Percentiles rank a stretch among this genome's conserved stretches.
Conservation (phyloP, 2,888 invertebrate species). For the Drosophila glabriapex region DNA sequence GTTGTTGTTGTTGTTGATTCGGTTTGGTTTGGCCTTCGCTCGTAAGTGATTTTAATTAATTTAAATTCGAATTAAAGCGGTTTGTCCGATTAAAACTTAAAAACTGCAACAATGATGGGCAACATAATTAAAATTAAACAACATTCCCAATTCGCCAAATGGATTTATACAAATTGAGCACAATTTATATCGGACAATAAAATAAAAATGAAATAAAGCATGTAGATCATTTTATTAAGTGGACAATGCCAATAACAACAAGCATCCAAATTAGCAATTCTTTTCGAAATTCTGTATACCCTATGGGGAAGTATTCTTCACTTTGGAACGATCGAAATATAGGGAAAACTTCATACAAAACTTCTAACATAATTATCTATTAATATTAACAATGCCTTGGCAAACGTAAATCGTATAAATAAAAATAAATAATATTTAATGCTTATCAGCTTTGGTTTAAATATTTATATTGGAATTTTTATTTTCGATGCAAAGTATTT, state of each 20-base stretch:
- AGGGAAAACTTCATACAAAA: background rate
- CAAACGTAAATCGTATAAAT: background rate
- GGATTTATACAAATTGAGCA: conserved; percentile 51
- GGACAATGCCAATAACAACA: conserved; percentile 22
- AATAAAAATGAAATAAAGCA: conserved; percentile 41
- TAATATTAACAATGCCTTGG: background rate
- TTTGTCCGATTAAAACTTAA: conserved; percentile 76
- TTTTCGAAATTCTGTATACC: background rate
- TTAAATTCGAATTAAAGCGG: conserved; percentile 79
- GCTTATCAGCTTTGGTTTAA: background rate
- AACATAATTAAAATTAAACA: conserved; percentile 71
- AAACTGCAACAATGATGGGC: conserved; percentile 59
- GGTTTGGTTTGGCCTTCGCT: conserved; percentile 52
- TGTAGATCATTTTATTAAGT: conserved; percentile 55
- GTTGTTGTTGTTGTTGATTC: conserved; percentile 36
- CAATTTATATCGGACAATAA: conserved; percentile 45
- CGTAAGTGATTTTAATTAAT: conserved; percentile 80
- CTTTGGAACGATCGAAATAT: background rate
- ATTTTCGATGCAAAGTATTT: background rate
- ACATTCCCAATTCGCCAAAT: conserved; percentile 40
- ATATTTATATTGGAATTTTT: background rate
- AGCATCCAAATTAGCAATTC: background rate
- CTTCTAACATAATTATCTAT: background rate
- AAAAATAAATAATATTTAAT: background rate
- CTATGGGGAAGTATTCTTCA: background rate